Conservation (phyloP, 1,140 invertebrate species). For the Drosophila erecta region DNA sequence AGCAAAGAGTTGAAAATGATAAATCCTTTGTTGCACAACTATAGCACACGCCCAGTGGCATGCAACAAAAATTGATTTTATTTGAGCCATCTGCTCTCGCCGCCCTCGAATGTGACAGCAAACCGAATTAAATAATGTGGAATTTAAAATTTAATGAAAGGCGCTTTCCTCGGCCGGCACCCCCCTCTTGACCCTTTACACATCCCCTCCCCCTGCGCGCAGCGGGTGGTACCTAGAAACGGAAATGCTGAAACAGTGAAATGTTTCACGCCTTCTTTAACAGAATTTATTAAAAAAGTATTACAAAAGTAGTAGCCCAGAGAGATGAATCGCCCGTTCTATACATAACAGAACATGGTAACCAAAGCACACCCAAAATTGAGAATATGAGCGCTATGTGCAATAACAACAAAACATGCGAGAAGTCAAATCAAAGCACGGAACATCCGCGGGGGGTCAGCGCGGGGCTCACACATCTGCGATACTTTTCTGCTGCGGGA, state of each 20-base stretch:
- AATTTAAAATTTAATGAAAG: slow-evolving; percentile 48
- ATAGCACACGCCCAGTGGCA: background rate
- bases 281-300: slow-evolving; percentile 79
- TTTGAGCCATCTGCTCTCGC: slow-evolving; percentile 27
- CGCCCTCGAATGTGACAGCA: slow-evolving; percentile 11
- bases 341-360: slow-evolving; percentile 37
- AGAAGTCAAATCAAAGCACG: slow-evolving; percentile 73
- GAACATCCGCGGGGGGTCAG: slow-evolving; percentile 45
- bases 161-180: slow-evolving; percentile 5
- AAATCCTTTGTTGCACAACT: background rate
- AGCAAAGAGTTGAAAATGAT: background rate
- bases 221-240: slow-evolving; percentile 54
- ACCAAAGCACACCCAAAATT: slow-evolving; percentile 55
- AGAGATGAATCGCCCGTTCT: slow-evolving; percentile 9
- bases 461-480: slow-evolving; percentile 61
- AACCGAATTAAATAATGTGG: slow-evolving; percentile 41
- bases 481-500: slow-evolving; percentile 63
- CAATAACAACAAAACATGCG: slow-evolving; percentile 29
- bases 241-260: slow-evolving; percentile 74
- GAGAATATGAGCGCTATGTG: slow-evolving; percentile 24
- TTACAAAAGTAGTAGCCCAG: slow-evolving; percentile 53
- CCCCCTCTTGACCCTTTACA: slow-evolving; percentile 17
- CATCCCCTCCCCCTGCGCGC: slow-evolving; percentile 2
- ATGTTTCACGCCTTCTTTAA: slow-evolving; percentile 80
- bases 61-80: slow-evolving; percentile 43